Evolutionary conservation across 2,113 vertebrate genomes (phyloP).

Genomic region (Mungos mungo): DNA sequence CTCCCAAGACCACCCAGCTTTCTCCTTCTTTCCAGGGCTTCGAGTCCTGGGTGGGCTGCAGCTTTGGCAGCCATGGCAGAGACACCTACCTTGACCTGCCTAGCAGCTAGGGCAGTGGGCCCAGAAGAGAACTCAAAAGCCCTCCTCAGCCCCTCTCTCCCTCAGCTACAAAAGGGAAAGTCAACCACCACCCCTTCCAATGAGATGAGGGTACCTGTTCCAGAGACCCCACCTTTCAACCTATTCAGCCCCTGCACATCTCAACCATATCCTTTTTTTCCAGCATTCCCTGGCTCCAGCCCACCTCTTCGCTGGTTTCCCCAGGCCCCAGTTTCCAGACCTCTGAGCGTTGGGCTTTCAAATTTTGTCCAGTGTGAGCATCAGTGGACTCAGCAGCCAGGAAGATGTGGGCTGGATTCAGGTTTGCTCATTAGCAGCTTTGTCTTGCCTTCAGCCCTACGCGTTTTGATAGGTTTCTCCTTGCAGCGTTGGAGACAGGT

Average conservation of each 20-base stretch:
- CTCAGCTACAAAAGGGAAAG: not conserved
- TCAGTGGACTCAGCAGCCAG: not conserved
- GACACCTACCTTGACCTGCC: not conserved
- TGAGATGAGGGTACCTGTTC: not conserved
- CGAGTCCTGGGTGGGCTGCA: not conserved
- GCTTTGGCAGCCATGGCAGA: not conserved
- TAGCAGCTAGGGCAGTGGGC: not conserved
- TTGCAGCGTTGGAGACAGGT: slow-evolving; percentile 9
- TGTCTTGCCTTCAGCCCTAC: not conserved
- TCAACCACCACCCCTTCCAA: not conserved
- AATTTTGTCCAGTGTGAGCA: not conserved
- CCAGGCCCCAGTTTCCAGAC: not conserved
- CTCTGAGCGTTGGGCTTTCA: not conserved
- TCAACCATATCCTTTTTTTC: not conserved
- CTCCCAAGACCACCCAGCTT: not conserved
- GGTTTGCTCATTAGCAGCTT: not conserved
- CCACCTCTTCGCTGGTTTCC: not conserved
- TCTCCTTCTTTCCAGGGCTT: not conserved
- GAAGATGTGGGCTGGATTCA: not conserved
- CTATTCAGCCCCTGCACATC: not conserved
- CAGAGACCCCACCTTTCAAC: not conserved
- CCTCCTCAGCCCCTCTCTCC: not conserved
- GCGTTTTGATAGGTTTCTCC: not conserved
- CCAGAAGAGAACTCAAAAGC: not conserved
- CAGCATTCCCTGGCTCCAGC: not conserved